These are phyloP conservation scores for Ferdinandea cuprea DNA, from an alignment of 2,888 invertebrate species.

Conservation along the genomic window DNA sequence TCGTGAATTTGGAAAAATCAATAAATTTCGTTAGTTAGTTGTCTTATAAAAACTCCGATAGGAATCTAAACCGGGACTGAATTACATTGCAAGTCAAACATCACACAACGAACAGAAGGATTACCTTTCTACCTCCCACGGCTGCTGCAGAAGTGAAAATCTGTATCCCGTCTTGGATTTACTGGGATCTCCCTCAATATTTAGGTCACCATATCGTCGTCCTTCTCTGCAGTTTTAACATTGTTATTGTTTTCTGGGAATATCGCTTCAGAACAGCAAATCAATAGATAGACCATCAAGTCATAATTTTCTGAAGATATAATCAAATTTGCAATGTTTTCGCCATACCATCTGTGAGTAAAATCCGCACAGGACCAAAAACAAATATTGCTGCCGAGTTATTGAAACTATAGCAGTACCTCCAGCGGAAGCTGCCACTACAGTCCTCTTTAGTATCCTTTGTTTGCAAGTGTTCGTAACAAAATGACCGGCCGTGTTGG, in stretches of 20 bases:
- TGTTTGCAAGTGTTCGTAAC: constrained; percentile 5
- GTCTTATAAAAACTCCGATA: background rate
- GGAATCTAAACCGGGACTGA: constrained; percentile 3
- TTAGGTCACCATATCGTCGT: constrained; percentile 57
- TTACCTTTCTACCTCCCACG: constrained; percentile 11
- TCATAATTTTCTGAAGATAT: background rate
- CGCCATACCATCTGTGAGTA: background rate
- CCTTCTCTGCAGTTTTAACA: background rate
- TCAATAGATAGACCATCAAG: constrained; percentile 30
- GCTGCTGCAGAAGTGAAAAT: constrained; percentile 26
- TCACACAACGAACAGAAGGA: constrained; percentile 4
- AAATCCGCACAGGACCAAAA: background rate
- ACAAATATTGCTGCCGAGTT: constrained; percentile 11
- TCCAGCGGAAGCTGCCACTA: background rate
- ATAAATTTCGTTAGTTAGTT: constrained; percentile 39
- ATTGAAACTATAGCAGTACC: constrained; percentile 4
- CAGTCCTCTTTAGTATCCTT: background rate
- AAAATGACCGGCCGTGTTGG: constrained; percentile 76
- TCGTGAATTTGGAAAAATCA: constrained; percentile 62
- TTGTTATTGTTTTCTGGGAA: constrained; percentile 42
- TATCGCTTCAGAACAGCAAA: constrained; percentile 31
- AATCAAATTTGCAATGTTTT: constrained; percentile 26
- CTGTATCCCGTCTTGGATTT: constrained; percentile 39
- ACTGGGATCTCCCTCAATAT: constrained; percentile 25
- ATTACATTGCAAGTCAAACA: background rate